Base-by-base conservation (phyloP, 2,888 invertebrate species). In the Gortyna flavago region DNA sequence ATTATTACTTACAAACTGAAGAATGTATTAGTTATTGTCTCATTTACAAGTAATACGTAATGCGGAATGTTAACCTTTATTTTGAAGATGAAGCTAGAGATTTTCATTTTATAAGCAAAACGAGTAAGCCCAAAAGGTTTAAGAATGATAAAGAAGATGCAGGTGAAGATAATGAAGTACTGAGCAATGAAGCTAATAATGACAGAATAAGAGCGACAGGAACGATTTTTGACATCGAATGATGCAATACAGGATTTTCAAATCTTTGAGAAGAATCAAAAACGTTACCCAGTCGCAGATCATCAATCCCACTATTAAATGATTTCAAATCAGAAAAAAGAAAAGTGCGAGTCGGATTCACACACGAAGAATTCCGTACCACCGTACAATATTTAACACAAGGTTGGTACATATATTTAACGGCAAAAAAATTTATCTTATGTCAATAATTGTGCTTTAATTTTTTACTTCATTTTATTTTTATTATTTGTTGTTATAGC, bases 1-100 rank as follows among this genome's bases (percentile, higher is more conserved):
- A 72, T 70, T 57, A 25, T 44, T 44, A 67, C 44, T 54, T 38
- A 75, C 68, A 65, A 59, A 61, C 38, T 35, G 25, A 57, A 72
- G 18, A 72, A 21, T 32, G 48, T 48, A 41, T 54, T 62, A 57
- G 38, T 29, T 54, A 65, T 54, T 59, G 18, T 65, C 54, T 54
- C 13, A 72, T 79, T 84, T 48, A 61, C 54, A 70, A 65, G 57
- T 44, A 4, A 68, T 61, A 68, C 51, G 54, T 65, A 54, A 68
- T 68, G 29, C 18, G 4, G 21, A 51, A 68, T n/a, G 11, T 44
- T 44, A 18, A 78, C 35, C 25, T 54, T 18, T 57, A 32, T n/a
- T n/a, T 48, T 41, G 29, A 16, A 18, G 25, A 35, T 29, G 59
- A 4, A 59, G 2, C 2, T 18, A 48, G 11, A 48, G 21, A 29